Base-by-base conservation (phyloP, 1,140 invertebrate species). In the Aplysia californica region DNA sequence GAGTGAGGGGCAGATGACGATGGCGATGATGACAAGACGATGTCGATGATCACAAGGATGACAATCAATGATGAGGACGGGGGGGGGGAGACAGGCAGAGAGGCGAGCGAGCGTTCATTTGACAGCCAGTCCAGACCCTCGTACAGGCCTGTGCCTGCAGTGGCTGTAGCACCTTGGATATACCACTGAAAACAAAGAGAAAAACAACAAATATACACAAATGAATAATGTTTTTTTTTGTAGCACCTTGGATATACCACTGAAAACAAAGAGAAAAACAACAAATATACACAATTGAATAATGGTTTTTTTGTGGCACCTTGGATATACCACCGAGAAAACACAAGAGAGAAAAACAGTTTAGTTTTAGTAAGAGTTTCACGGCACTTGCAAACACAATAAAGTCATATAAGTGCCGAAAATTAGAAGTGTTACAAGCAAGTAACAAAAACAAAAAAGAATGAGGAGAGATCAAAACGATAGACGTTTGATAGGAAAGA, bases 71-170 rank as follows among this genome's bases (percentile, higher is more conserved):
- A n/a, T n/a, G n/a, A n/a, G n/a, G n/a, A n/a, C n/a, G n/a, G n/a
- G n/a, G n/a, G n/a, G n/a, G n/a, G n/a, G n/a, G n/a, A n/a, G n/a
- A n/a, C n/a, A n/a, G n/a, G n/a, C n/a, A n/a, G n/a, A n/a, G n/a
- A n/a, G n/a, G n/a, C n/a, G n/a, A n/a, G n/a, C n/a, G 76, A 55
- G 3, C 88, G 73, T 70, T 87, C 91, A 92, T 96, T 97, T 90
- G 97, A 98, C 84, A 99, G 94, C 98, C 97, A 99, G 91, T 99
- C 97, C 75, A 99, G 93, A 83, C 97, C 98, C 92, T 99, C 98
- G 90, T 99, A 99, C 78, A 99, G 93, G 79, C 98, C 98, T 89
- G 98, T 94, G 78, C 97, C 98, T 89, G 96, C 96, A 76, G 96
- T 97, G 88, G 97, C 98, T 92, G 97, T 98, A 82, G 97, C 97